Evolutionary conservation across 1,140 invertebrate genomes (phyloP), one percentile per base, ranked within the genome.

Genomic region (Dreissena rostriformis): DNA sequence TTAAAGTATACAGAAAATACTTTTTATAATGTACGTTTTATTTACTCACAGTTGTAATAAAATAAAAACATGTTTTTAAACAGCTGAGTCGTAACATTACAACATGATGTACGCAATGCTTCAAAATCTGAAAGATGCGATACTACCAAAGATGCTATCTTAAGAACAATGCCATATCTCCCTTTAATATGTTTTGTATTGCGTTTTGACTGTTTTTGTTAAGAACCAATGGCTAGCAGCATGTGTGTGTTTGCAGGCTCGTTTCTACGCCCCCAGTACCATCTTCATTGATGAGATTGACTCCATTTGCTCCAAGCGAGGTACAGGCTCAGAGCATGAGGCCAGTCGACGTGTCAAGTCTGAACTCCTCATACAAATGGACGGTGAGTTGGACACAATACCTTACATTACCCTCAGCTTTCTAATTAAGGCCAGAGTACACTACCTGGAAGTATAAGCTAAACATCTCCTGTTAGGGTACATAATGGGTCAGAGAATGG

Each of bases 241-340:
- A 39, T 39, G 39, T 39, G 39, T 39, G 39, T 39, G 39, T 39
- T 89, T 94, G 39, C 93, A 98, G 97, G 98, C 98, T 8, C 95
- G 98, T 88, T 99, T 99, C 95, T 99, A 99, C 95, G 98, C 99
- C 73, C 99, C 99, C 19, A 98, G 97, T 90, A 99, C 98, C 63
- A 99, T 99, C 89, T 99, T 99, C 94, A 98, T 99, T 82, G 99
- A 99, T 94, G 99, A 99, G 95, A 99, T 99, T 82, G 99, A 99
- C 95, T 99, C 98, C 8, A 94, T 99, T 70, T 99, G 98, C 94
- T 99, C 98, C 0, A 95, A 97, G 86, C 95, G 99, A 93, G 99
- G 98, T 68, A 97, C 97, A 1, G 98, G 99, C 92, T 97, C 97
- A 24, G 99, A 99, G 93, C 98, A 99, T 94, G 99, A 99, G 95